Base-by-base conservation (phyloP, 1,140 invertebrate species). In the Drosophila insularis region DNA sequence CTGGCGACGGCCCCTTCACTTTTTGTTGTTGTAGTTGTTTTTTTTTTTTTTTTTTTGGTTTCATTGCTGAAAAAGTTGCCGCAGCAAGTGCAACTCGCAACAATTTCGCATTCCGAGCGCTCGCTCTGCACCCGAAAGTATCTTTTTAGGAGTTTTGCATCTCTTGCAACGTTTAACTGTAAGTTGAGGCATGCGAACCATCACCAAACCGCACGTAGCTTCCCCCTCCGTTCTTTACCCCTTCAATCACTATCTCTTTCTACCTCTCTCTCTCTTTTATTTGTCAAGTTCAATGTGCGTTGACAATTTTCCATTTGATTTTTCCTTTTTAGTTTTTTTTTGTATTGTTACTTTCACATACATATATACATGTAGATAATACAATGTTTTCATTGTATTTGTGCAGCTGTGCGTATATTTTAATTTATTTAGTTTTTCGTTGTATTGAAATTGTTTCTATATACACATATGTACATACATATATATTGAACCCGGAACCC, bases 251-350 rank as follows among this genome's bases (percentile, higher is more conserved):
- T 62, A 23, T 27, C 27, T 55, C 31, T 21, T 11, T 13, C 17
- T 7, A 43, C 63, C 55, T 50, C 32, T 40, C 14, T 54, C 63
- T 64, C 60, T 62, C 54, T 61, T 50, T 58, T 27, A 59, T 55
- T 81, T 74, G 82, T 87, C 82, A 87, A 87, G 82, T 87, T 89
- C 82, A 87, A 89, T 89, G 82, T 89, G 82, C 82, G 82, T 87
- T 87, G 82, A 87, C 82, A 87, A 87, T 87, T 89, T 86, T 81
- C 82, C 82, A 82, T 84, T 84, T 77, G 63, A 68, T 63, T 74
- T 71, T 81, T 50, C 19, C 43, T 50, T 81, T 86, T 71, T 78
- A 81, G 78, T 66, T 81, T 71, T 67, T 74, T 62, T 64, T 68
- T 40, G 39, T 64, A 46, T 74, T 66, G 68, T 74, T 80, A 81